Conservation (phyloP, 2,797 vertebrate species). For the Poeciliopsis gracilis region DNA sequence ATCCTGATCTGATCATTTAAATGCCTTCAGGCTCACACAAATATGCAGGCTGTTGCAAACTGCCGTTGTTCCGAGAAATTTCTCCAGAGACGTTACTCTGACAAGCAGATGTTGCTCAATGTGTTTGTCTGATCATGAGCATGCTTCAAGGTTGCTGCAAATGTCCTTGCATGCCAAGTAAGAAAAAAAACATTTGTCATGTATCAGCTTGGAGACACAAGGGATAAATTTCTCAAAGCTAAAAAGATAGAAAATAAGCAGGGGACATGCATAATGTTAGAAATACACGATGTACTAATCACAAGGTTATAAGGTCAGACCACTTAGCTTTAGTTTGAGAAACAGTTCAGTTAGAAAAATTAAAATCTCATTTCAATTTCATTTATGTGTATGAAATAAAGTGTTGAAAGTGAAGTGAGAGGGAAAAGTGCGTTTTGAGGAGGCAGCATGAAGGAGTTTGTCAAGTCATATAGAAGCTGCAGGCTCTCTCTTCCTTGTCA, state of each 20-base stretch:
- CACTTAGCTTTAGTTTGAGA: constrained; percentile 30
- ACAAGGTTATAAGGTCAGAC: constrained; percentile 18
- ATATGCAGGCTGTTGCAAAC: constrained; percentile 26
- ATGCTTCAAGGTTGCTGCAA: constrained; percentile 52
- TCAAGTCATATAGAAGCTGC: constrained; percentile 45
- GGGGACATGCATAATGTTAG: constrained; percentile 8
- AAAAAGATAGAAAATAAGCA: constrained; percentile 2
- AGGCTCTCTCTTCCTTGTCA: constrained; percentile 46
- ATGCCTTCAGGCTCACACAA: constrained; percentile 18
- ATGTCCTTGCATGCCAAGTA: constrained; percentile 45
- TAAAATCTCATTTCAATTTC: too few species aligned
- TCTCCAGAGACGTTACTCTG: constrained; percentile 27
- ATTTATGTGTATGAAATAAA: constrained; percentile 49
- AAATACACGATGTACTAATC: constrained; percentile 26
- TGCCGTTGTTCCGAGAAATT: constrained; percentile 32
- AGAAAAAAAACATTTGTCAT: constrained; percentile 38
- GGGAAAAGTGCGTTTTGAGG: constrained; percentile 36
- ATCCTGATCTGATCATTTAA: constrained; percentile 6
- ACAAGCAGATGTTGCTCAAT: constrained; percentile 65
- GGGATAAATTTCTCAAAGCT: constrained; percentile 29
- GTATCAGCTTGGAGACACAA: constrained; percentile 55
- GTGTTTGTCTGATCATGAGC: constrained; percentile 54
- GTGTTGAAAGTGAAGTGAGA: constrained; percentile 44
- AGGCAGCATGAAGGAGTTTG: constrained; percentile 52
- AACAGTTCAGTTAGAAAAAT: constrained; percentile 55